Percentiles rank a stretch among this genome's conserved stretches.
phyloP scores from a whole-genome alignment of 1,140 invertebrate species.

The Fopius arisanus region DNA sequence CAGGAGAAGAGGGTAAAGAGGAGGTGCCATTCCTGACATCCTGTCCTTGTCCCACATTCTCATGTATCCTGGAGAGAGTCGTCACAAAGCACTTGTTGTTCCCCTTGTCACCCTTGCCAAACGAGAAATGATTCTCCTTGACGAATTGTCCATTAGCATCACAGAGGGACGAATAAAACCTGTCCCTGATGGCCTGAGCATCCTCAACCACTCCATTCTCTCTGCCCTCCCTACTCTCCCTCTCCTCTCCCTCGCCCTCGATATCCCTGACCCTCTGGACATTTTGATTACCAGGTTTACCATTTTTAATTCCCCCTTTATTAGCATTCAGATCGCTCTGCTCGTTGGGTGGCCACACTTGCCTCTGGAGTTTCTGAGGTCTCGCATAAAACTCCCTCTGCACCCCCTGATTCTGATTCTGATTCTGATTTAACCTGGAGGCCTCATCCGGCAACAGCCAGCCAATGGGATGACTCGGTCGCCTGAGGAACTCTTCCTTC shows the following conservation, averaged over 20 bases:
- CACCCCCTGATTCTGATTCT: slow-evolving; percentile 53
- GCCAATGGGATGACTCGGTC: slow-evolving; percentile 74
- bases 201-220: slow-evolving; percentile 34
- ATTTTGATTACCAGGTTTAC: slow-evolving; percentile 57
- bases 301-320: slow-evolving; percentile 23
- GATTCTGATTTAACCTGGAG: slow-evolving; percentile 18
- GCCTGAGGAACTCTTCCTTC: slow-evolving; percentile 85
- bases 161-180: slow-evolving; percentile 42
- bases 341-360: slow-evolving; percentile 75
- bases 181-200: slow-evolving; percentile 37
- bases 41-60: slow-evolving; percentile 60
- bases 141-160: slow-evolving; percentile 35
- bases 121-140: slow-evolving; percentile 43
- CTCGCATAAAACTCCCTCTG: slow-evolving; percentile 79
- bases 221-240: slow-evolving; percentile 23
- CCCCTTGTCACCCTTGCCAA: slow-evolving; percentile 52
- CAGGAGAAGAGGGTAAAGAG: slow-evolving; percentile 57
- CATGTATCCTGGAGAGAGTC: slow-evolving; percentile 71
- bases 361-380: slow-evolving; percentile 77
- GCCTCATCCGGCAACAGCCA: slow-evolving; percentile 59
- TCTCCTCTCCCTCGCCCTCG: slow-evolving; percentile 52
- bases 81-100: slow-evolving; percentile 63
- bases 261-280: slow-evolving; percentile 59
- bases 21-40: slow-evolving; percentile 53
- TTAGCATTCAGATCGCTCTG: slow-evolving; percentile 44